phyloP scores from a whole-genome alignment of 2,888 invertebrate species.

The Malachius bipustulatus region DNA sequence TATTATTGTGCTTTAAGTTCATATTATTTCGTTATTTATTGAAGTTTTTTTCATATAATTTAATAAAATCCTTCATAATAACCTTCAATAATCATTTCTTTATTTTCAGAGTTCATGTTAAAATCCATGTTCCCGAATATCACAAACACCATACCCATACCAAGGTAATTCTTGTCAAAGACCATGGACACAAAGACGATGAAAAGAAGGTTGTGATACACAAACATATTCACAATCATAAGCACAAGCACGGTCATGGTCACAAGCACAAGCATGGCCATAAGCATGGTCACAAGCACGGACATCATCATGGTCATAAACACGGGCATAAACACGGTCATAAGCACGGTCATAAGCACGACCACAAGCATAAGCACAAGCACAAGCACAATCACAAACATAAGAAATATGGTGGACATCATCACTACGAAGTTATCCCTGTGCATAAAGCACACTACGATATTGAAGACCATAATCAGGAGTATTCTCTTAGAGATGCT shows the following conservation, averaged over 20 bases:
- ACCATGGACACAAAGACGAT: slow-evolving; percentile 1
- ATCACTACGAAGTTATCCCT: background rate
- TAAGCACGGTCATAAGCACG: too few species aligned
- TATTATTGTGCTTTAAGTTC: too few species aligned
- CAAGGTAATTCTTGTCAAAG: background rate
- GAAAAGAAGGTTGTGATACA: background rate
- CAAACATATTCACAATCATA: slow-evolving; percentile 1
- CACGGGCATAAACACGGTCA: too few species aligned
- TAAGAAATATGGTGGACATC: background rate
- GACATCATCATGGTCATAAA: too few species aligned
- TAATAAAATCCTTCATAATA: too few species aligned
- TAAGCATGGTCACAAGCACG: slow-evolving; percentile 1
- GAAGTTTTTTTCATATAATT: too few species aligned
- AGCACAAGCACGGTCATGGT: background rate
- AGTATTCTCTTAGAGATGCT: background rate
- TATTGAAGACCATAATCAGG: background rate
- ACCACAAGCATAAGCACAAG: slow-evolving; percentile 3
- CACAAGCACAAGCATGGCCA: slow-evolving; percentile 3
- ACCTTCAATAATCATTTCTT: too few species aligned
- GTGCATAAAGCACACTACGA: background rate
- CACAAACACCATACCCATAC: background rate
- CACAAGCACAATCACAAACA: background rate
- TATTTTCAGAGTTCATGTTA: slow-evolving; percentile 3
- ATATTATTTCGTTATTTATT: too few species aligned
- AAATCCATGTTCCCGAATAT: background rate